phyloP scores from a whole-genome alignment of 2,113 vertebrate species.

The Phodopus roborovskii region DNA sequence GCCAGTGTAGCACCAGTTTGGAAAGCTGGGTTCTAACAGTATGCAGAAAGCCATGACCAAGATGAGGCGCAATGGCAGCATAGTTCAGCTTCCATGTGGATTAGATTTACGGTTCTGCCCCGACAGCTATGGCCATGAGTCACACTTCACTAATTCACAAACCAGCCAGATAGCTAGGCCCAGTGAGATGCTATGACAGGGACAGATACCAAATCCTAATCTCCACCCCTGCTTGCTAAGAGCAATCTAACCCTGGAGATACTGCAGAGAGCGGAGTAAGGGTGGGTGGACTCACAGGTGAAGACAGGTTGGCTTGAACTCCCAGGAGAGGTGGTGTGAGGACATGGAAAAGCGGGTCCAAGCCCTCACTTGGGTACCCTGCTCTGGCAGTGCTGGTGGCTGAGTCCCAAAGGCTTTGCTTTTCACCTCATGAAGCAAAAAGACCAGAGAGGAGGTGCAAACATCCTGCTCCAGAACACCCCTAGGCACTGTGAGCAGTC shows the following conservation, averaged over 20 bases:
- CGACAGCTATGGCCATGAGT: neutral
- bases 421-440: neutral
- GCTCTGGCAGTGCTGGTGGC: neutral
- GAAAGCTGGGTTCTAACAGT: neutral
- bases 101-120: neutral
- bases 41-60: neutral
- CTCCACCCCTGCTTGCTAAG: no score
- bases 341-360: neutral
- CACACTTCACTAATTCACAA: accelerated
- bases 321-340: accelerated
- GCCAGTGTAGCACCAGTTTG: neutral
- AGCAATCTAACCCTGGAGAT: neutral
- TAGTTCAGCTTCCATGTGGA: neutral
- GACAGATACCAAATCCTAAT: neutral
- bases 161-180: neutral
- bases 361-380: accelerated
- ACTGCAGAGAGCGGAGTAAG: neutral
- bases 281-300: neutral
- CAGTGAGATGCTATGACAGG: accelerated
- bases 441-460: neutral
- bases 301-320: neutral
- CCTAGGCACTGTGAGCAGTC: neutral
- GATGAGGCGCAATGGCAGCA: neutral
- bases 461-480: accelerated
- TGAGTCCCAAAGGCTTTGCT: neutral